Evolutionary conservation across 2,888 invertebrate genomes (phyloP), one percentile per base, ranked within the genome.

Genomic region (Xylophagus ater): DNA sequence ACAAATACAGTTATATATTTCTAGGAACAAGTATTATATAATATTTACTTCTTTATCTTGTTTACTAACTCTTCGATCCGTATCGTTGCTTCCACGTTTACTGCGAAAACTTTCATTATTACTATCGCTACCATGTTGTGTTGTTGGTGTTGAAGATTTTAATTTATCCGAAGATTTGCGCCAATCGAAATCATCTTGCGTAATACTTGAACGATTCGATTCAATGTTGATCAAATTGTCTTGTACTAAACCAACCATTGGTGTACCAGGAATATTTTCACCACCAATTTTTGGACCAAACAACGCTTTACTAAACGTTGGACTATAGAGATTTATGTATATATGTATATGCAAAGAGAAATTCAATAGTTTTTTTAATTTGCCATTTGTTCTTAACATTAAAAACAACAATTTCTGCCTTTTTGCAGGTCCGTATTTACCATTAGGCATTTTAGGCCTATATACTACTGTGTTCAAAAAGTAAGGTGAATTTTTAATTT

Each of bases 261-360:
- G 63, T 3, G 64, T 65, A 3, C 65, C 65, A 0, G 65, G 65
- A 9, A 64, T 58, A 36, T 61, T 58, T 49, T 67, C 68, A 15
- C 51, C 52, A 35, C 56, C 58, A 10, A 71, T 53, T 48, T 66
- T 68, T 0, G 72, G 71, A 0, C 72, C 72, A 50, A 72, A 72
- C n/a, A n/a, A n/a, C 0, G 70, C 70, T 42, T 67, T 68, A 37
- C 57, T 58, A n/a, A 49, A 46, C 1, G 60, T 57, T 17, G 65
- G 56, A 50, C 63, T 56, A 42, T n/a, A n/a, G n/a, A n/a, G n/a
- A n/a, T n/a, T n/a, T n/a, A n/a, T n/a, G n/a, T n/a, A n/a, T n/a
- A n/a, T n/a, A n/a, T n/a, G n/a, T n/a, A n/a, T n/a, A n/a, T n/a
- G n/a, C n/a, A n/a, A n/a, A n/a, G n/a, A n/a, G n/a, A n/a, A n/a